Percentiles rank a stretch among this genome's conserved stretches.
Evolutionary conservation across 2,113 vertebrate species (phyloP).

Genomic region (Menidia beryllina): DNA sequence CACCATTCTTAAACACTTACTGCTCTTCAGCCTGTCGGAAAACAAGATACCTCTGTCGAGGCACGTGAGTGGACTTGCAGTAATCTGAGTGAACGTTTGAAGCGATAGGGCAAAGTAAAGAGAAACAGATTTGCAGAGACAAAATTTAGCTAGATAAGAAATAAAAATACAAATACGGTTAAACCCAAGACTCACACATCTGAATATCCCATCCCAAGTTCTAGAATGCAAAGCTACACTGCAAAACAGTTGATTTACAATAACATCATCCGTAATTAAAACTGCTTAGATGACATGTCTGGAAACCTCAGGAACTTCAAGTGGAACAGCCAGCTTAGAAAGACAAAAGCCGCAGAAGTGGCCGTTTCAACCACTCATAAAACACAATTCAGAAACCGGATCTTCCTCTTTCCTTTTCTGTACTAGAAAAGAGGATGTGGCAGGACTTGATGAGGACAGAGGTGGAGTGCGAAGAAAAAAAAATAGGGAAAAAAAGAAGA

Average conservation of each 20-base stretch:
- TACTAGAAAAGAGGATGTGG: conserved; percentile 74
- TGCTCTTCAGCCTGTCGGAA: conserved; percentile 51
- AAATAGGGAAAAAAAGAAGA: conserved; percentile 6
- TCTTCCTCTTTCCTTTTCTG: conserved; percentile 77
- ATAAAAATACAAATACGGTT: not conserved
- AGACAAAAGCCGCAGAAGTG: conserved; percentile 72
- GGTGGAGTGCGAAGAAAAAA: conserved; percentile 49
- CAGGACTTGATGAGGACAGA: conserved; percentile 70
- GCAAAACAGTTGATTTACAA: conserved; percentile 68
- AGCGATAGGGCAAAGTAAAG: conserved; percentile 31
- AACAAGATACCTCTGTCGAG: conserved; percentile 39
- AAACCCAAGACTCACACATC: not conserved
- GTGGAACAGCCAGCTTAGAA: conserved; percentile 61
- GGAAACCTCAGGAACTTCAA: conserved; percentile 72
- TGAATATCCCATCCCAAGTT: not conserved
- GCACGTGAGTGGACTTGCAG: conserved; percentile 5
- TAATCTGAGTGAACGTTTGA: conserved; percentile 42
- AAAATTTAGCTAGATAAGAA: conserved; percentile 32
- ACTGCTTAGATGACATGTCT: conserved; percentile 73
- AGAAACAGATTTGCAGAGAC: conserved; percentile 46
- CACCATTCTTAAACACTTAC: conserved; percentile 47
- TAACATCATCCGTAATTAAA: conserved; percentile 77
- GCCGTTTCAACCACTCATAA: conserved; percentile 77
- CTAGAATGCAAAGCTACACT: too few relatives aligned
- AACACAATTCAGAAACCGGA: conserved; percentile 79